Conservation (phyloP, 1,140 invertebrate species). For the Cherax destructor region DNA sequence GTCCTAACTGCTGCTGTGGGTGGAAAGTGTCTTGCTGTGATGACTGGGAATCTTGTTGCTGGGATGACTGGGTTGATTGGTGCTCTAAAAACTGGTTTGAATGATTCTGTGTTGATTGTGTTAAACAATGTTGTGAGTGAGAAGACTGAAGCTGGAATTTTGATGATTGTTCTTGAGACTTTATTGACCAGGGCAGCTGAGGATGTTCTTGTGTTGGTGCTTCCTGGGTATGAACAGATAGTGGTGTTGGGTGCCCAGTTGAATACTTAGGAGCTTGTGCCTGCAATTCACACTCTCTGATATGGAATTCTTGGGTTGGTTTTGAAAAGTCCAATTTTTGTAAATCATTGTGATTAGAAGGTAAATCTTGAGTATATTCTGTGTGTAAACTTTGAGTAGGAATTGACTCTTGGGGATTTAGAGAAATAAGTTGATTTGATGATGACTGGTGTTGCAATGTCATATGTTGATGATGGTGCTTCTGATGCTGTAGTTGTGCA, state of each 20-base stretch:
- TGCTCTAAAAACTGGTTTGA: not conserved
- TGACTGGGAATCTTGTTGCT: not conserved
- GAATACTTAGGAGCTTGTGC: not conserved
- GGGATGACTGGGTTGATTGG: not conserved
- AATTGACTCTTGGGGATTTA: not conserved
- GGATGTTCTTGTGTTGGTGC: not conserved
- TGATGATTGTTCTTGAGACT: not conserved
- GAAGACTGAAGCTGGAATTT: not conserved
- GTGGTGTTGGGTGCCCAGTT: not conserved
- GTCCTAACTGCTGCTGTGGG: not conserved
- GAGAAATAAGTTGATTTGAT: not conserved
- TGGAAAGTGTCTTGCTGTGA: not conserved
- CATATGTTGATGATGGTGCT: not conserved
- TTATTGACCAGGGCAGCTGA: not conserved
- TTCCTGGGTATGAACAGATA: not conserved
- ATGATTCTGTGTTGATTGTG: not conserved
- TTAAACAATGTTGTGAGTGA: not conserved
- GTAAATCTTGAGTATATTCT: not conserved
- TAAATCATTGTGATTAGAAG: not conserved
- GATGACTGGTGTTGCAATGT: not conserved
- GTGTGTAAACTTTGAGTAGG: not conserved
- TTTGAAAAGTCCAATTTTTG: not conserved
- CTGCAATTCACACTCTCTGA: not conserved
- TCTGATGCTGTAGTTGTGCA: not conserved
- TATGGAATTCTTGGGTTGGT: not conserved